Conservation (phyloP, 2,113 vertebrate genomes). For the Lepus americanus region DNA sequence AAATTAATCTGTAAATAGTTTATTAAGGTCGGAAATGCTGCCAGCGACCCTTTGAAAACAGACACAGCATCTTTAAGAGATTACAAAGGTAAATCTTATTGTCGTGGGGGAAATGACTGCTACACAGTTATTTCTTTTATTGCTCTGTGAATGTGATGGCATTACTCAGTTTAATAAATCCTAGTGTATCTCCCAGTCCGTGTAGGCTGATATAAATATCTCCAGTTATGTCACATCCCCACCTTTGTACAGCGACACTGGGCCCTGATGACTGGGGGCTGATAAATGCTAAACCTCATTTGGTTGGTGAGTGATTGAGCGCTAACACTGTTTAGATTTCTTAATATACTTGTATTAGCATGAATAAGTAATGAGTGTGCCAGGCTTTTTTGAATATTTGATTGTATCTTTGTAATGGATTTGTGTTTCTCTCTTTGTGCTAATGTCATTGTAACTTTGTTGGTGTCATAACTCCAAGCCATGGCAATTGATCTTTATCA, state of each 20-base stretch:
- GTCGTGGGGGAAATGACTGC: constrained; percentile 88
- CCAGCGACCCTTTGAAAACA: constrained; percentile 79
- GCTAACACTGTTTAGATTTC: constrained; percentile 97
- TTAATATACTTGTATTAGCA: constrained; percentile 99
- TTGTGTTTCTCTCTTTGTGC: constrained; percentile 93
- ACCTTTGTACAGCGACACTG: constrained; percentile 89
- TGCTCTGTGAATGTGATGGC: constrained; percentile 86
- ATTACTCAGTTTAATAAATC: constrained; percentile 91
- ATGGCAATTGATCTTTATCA: constrained; percentile 95
- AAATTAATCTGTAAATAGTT: constrained; percentile 81
- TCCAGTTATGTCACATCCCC: constrained; percentile 89
- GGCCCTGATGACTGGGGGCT: constrained; percentile 89
- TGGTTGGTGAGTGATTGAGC: constrained; percentile 96
- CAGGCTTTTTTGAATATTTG: constrained; percentile 98
- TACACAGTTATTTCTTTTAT: constrained; percentile 88
- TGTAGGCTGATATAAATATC: constrained; percentile 90
- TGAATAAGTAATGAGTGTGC: constrained; percentile 98
- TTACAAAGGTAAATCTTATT: constrained; percentile 88
- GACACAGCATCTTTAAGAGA: constrained; percentile 85
- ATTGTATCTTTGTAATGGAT: constrained; percentile 97
- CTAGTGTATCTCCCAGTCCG: constrained; percentile 87
- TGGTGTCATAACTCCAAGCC: constrained; percentile 93
- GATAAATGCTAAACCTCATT: constrained; percentile 97
- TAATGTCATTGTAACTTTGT: constrained; percentile 94
- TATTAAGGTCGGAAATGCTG: constrained; percentile 78